Evolutionary conservation across 2,888 invertebrate genomes (phyloP), one percentile per base, ranked within the genome.

Genomic region (Leucophenga montana): DNA sequence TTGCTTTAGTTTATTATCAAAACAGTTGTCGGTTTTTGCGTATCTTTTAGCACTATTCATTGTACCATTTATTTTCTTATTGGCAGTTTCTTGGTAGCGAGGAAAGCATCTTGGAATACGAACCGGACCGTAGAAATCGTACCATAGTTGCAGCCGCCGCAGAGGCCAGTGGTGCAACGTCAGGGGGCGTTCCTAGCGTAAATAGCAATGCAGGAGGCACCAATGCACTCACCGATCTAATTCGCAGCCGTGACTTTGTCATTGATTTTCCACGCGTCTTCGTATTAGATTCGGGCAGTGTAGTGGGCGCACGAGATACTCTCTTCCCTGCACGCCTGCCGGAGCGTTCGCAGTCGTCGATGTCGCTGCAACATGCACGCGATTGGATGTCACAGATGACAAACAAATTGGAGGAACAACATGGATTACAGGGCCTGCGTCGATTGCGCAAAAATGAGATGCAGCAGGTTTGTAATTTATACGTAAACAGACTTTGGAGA

Each of bases 101-200:
- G 87, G 95, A 95, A 89, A 95, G 95, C 86, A 94, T 95, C 77
- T 89, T 95, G 69, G 94, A 95, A 87, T 90, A 94, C 80, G 94
- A 94, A 75, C 90, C 85, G 0, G 84, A 83, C 31, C 79, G 82
- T 39, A 6, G 48, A 11, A 46, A 20, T 61, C 61, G 6, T 5
- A 3, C 56, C 4, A 3, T 57, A 5, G 31, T n/a, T 65, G 39
- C 44, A 48, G 50, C 31, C 50, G 53, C 27, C 18, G 33, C 59
- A 11, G 68, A 64, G 16, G 50, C 69, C 4, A 48, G 14, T 53
- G 20, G 59, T 9, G 50, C 46, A 0, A 27, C 67, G 8, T 68
- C 65, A 13, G 14, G 8, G 5, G 53, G 16, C 31, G 65, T 48
- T 3, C 57, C 59, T 22, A 64, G 50, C 20, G 66, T 16, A 33